These are phyloP conservation scores for Tympanuchus pallidicinctus DNA, from an alignment of 2,113 vertebrate species.

Conservation along the genomic window DNA sequence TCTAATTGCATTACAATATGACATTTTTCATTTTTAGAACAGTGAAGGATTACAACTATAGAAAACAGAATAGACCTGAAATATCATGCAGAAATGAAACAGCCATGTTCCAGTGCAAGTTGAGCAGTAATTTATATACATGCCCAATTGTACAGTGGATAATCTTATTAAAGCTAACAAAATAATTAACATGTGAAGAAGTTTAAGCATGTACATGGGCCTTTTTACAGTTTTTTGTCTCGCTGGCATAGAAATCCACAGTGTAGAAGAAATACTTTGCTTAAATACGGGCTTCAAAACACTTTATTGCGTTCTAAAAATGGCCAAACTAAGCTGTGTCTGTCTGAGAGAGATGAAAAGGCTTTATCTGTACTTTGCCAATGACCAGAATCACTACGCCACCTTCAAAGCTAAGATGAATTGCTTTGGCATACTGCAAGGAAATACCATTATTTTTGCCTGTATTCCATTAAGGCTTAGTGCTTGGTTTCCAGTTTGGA, in stretches of 20 bases:
- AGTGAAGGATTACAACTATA: not conserved
- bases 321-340: not conserved
- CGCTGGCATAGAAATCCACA: not conserved
- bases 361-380: not conserved
- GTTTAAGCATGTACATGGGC: not conserved
- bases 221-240: not conserved
- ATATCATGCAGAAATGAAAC: not conserved
- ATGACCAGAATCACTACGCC: not conserved
- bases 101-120: not conserved
- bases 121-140: not conserved
- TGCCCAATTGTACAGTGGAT: not conserved
- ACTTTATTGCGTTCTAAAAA: not conserved
- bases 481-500: not conserved
- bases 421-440: fast-evolving
- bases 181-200: not conserved
- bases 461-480: not conserved
- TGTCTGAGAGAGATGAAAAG: not conserved
- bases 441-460: not conserved
- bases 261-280: not conserved
- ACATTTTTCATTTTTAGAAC: not conserved
- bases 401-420: not conserved
- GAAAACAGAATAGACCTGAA: not conserved
- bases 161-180: not conserved
- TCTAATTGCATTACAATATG: not conserved
- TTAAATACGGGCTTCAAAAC: not conserved